Evolutionary conservation across 2,113 vertebrate species (phyloP), one percentile per base, ranked within the genome.

Genomic region (Mobula hypostoma): DNA sequence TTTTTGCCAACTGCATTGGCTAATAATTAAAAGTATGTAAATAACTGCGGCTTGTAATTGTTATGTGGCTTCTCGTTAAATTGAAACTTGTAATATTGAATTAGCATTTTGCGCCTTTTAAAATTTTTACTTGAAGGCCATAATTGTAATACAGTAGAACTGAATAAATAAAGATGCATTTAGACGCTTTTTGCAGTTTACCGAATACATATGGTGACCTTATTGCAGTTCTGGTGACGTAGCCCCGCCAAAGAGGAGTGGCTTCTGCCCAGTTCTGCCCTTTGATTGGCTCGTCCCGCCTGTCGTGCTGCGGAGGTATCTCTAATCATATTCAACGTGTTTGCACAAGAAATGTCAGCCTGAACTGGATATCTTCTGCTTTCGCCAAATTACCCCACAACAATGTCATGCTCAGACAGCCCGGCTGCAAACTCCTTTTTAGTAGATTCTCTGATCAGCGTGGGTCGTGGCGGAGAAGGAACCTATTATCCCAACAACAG

Each of bases 281-380:
- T 98, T 97, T 98, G 98, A 99, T 99, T 99, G 99, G 98, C 98
- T 98, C 97, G 96, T 96, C 96, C 97, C 97, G 97, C 96, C 97
- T 96, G 97, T 96, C 96, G 97, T 97, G 98, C 97, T 97, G 98
- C 97, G 97, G 97, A 98, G 98, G 97, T 98, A 98, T 98, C 97
- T 97, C 98, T 99, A 98, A 99, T 99, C 98, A 98, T 98, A 99
- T 99, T 98, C 98, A 98, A 98, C 98, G 98, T 99, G 98, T 99
- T 99, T 99, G 98, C 98, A 98, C 98, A 98, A 99, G 98, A 99
- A 99, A 99, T 99, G 98, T 99, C 98, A 99, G 98, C 98, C 98
- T 98, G 98, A 98, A 98, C 98, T 98, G 98, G 98, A 97, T 98
- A 98, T 98, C 98, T 98, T 97, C 98, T 98, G 97, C 97, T 98